phyloP scores from a whole-genome alignment of 2,888 invertebrate genomes.

The Zhuqinia jingwanae region DNA sequence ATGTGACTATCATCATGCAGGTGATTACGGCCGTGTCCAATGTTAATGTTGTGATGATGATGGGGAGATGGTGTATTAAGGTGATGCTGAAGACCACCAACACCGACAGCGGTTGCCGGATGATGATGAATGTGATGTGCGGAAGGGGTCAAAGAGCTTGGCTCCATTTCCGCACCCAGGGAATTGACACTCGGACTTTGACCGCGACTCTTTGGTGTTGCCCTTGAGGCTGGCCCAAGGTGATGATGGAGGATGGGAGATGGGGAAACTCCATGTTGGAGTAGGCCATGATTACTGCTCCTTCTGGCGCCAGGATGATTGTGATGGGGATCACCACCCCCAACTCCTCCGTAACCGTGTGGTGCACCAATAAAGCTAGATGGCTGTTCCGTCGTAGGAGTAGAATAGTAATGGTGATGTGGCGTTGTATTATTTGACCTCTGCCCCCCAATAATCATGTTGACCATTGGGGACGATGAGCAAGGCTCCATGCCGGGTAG shows the following conservation, averaged over 20 bases:
- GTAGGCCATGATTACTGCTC: slow-evolving; percentile 18
- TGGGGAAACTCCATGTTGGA: slow-evolving; percentile 10
- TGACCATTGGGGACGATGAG: slow-evolving; percentile 55
- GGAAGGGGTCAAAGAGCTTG: slow-evolving; percentile 31
- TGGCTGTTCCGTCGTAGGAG: slow-evolving; percentile 54
- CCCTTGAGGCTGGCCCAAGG: slow-evolving; percentile 15
- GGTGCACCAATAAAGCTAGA: slow-evolving; percentile 65
- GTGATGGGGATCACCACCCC: slow-evolving; percentile 16
- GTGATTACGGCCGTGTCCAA: slow-evolving; percentile 63
- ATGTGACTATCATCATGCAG: slow-evolving; percentile 65
- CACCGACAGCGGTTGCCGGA: neutral
- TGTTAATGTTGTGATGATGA: slow-evolving; percentile 23
- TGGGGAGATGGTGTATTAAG: slow-evolving; percentile 21
- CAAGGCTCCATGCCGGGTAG: slow-evolving; percentile 21
- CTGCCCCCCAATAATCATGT: slow-evolving; percentile 63
- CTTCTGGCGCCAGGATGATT: slow-evolving; percentile 17
- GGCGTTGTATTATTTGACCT: slow-evolving; percentile 72
- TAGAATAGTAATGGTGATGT: slow-evolving; percentile 71
- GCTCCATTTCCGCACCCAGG: slow-evolving; percentile 62
- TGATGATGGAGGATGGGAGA: slow-evolving; percentile 44
- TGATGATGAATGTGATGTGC: slow-evolving; percentile 49
- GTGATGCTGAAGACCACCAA: slow-evolving; percentile 11
- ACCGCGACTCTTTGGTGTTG: slow-evolving; percentile 50
- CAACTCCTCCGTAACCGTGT: slow-evolving; percentile 47
- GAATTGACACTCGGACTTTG: slow-evolving; percentile 66